Evolutionary conservation across 2,113 vertebrate genomes (phyloP).

Genomic region (Anhinga anhinga): DNA sequence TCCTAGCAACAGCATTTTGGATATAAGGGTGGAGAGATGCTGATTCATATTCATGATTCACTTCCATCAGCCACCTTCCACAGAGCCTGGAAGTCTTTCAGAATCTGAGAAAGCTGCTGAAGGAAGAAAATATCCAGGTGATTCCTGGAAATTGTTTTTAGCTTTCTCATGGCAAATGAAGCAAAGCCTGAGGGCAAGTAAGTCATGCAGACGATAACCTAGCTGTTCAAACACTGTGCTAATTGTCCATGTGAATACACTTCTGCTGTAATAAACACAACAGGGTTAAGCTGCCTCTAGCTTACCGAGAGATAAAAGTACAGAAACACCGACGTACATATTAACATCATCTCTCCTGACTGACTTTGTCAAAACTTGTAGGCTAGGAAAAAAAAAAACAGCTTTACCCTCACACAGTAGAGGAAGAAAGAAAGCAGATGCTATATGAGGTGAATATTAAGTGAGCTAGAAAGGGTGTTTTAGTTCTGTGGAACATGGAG

Average conservation of each 20-base stretch:
- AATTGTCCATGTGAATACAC: not conserved
- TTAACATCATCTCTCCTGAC: not conserved
- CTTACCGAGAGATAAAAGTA: not conserved
- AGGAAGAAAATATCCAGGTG: not conserved
- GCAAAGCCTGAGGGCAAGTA: not conserved
- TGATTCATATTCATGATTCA: slow-evolving; percentile 40
- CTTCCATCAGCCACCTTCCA: not conserved
- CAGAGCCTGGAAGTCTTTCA: not conserved
- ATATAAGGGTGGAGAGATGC: not conserved
- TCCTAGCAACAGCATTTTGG: slow-evolving; percentile 58
- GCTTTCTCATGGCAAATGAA: not conserved
- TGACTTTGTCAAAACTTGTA: not conserved
- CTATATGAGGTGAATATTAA: not conserved
- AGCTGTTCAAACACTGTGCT: not conserved
- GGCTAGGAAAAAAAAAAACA: not conserved
- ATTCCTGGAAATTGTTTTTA: not conserved
- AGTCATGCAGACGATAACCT: accelerated
- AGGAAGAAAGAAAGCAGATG: not conserved
- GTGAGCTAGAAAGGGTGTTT: not conserved
- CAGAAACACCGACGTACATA: not conserved
- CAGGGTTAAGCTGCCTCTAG: not conserved
- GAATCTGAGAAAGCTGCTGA: not conserved
- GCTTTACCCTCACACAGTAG: not conserved
- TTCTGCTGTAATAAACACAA: not conserved
- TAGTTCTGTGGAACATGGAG: not conserved